These are phyloP conservation scores for Leptinotarsa texana DNA, from an alignment of 1,140 invertebrate genomes.

Conservation along the genomic window DNA sequence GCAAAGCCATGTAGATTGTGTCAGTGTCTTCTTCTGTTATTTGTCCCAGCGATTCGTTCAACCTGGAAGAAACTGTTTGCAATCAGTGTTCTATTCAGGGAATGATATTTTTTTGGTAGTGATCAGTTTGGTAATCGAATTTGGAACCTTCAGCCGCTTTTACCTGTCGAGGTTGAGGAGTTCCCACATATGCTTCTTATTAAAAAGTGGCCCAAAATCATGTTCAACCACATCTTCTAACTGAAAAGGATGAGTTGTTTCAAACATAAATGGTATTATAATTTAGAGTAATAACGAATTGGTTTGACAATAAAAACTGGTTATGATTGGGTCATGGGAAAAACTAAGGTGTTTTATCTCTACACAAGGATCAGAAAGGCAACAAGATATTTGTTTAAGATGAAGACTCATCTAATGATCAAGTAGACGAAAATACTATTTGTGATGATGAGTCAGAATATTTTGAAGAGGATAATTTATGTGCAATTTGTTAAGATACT, in stretches of 20 bases:
- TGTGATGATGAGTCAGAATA: no score
- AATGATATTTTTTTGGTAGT: neutral
- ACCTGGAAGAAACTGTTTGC: neutral
- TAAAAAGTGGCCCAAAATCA: conserved; percentile 43
- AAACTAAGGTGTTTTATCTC: neutral
- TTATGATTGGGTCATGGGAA: neutral
- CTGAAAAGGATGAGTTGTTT: conserved; percentile 24
- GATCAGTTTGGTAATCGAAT: neutral
- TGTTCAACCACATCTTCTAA: conserved; percentile 41
- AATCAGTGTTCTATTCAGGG: neutral
- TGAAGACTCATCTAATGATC: no score
- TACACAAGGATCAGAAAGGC: no score
- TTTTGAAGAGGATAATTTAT: no score
- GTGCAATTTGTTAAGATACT: no score
- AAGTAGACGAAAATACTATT: no score
- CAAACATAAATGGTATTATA: no score
- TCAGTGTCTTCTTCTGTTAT: neutral
- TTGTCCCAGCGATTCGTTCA: neutral
- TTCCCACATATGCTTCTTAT: conserved; percentile 42
- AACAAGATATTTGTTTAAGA: no score
- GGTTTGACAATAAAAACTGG: neutral
- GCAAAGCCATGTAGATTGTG: conserved; percentile 24
- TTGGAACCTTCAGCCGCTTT: neutral
- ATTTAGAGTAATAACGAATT: neutral
- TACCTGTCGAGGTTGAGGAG: conserved; percentile 41